A percentile compares a stretch with the other conserved stretches of the same genome.
phyloP scores from a whole-genome alignment of 2,888 invertebrate genomes.

The Epiblema foenella region DNA sequence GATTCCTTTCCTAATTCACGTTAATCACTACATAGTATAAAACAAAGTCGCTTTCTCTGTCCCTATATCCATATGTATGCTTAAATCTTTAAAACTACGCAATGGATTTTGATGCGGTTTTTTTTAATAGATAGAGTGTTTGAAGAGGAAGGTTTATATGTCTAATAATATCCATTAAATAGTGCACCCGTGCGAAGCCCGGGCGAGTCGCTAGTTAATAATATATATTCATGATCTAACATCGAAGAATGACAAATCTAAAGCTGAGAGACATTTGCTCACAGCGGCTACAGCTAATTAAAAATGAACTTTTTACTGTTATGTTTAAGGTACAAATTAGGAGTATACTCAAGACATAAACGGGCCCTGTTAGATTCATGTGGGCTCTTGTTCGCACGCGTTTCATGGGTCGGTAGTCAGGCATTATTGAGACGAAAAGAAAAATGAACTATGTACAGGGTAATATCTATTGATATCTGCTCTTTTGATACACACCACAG shows the following conservation, averaged over 20 bases:
- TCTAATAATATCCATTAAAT: too few relatives aligned
- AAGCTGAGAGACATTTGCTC: not conserved
- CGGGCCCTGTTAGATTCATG: not conserved
- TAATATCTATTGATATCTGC: not conserved
- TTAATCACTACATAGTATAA: too few relatives aligned
- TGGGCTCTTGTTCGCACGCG: slow-evolving; percentile 7
- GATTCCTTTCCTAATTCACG: too few relatives aligned
- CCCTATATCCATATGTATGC: too few relatives aligned
- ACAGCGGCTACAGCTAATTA: not conserved
- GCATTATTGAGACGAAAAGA: not conserved
- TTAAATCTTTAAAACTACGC: too few relatives aligned
- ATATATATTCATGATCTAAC: not conserved
- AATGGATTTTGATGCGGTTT: too few relatives aligned
- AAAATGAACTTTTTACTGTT: not conserved
- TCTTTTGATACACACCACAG: not conserved
- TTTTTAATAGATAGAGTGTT: too few relatives aligned
- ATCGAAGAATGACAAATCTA: not conserved
- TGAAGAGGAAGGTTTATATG: too few relatives aligned
- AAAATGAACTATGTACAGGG: not conserved
- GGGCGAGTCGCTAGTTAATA: too few relatives aligned
- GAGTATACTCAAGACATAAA: not conserved
- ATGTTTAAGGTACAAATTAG: not conserved
- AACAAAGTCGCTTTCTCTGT: too few relatives aligned
- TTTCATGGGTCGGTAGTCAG: slow-evolving; percentile 16
- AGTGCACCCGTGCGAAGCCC: too few relatives aligned